Conservation (phyloP, 2,113 vertebrate genomes). For the Calyptomena viridis region DNA sequence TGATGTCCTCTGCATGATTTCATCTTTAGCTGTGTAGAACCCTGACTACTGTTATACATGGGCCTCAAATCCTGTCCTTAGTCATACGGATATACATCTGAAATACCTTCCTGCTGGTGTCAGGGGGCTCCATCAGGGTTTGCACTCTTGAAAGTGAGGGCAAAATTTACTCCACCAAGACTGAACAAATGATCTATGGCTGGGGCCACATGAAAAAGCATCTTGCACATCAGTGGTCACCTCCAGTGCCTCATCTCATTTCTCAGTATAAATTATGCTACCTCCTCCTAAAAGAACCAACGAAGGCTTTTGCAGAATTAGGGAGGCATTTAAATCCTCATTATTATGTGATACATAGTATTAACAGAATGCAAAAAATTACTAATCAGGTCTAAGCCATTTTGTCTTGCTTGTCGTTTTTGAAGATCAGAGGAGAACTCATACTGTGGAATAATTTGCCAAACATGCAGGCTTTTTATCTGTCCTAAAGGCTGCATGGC, state of each 20-base stretch:
- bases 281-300: neutral
- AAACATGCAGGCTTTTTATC: neutral
- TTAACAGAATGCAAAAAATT: neutral
- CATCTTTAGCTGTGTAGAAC: neutral
- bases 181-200: neutral
- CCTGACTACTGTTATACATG: neutral
- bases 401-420: neutral
- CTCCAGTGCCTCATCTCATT: neutral
- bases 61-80: neutral
- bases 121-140: neutral
- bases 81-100: neutral
- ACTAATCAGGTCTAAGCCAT: rapidly evolving
- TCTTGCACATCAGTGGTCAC: neutral
- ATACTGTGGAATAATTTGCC: neutral
- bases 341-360: neutral
- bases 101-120: neutral
- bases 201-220: neutral
- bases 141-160: neutral
- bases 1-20: neutral
- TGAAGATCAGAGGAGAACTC: neutral
- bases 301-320: neutral
- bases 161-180: neutral
- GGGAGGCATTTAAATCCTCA: neutral
- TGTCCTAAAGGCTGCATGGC: neutral
- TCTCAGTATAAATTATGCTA: neutral